Base-by-base conservation (phyloP, 2,888 invertebrate genomes). In the Schrankia costaestrigalis region DNA sequence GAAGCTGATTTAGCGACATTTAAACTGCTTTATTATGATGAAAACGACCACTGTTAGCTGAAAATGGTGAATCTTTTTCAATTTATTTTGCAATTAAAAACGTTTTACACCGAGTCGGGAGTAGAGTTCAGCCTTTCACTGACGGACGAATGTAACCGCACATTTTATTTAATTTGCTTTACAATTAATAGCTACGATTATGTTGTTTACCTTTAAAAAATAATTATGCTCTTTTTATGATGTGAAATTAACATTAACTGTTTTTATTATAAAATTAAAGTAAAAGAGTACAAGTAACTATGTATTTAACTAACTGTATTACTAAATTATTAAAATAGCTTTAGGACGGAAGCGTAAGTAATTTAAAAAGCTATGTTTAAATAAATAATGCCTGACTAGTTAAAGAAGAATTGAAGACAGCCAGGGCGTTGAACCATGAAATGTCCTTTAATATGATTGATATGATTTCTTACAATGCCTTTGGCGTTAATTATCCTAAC, bases 391-490 rank as follows among this genome's bases (percentile, higher is more conserved):
- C 23, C 24, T 12, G 14, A 26, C 17, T 34, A 36, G 34, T 40
- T 36, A 46, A 40, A 18, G 15, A 33, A 38, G 35, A 25, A 24
- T 24, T 35, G 35, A 15, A 36, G n/a, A 38, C n/a, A 35, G 17
- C 28, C 14, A 38, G 11, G 21, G 9, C 23, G 26, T 38, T 45
- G 29, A 37, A 39, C 29, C 35, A 39, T 33, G 11, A 45, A 38
- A 31, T 46, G 39, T 27, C 46, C 28, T 46, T 51, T 47, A 43
- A 42, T 45, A 48, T 45, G 18, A 17, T 52, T 77, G 78, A 78
- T 78, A 78, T 78, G 78, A 70, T 38, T 64, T 39, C 53, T 66
- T 71, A 60, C 37, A 53, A 40, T 65, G 75, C 76, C 74, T 76
- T 75, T 67, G 76, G 75, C 76, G 62, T 51, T 49, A 39, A 31